Base-by-base conservation (phyloP, 2,113 vertebrate species). In the Petrocephalus zakoni region DNA sequence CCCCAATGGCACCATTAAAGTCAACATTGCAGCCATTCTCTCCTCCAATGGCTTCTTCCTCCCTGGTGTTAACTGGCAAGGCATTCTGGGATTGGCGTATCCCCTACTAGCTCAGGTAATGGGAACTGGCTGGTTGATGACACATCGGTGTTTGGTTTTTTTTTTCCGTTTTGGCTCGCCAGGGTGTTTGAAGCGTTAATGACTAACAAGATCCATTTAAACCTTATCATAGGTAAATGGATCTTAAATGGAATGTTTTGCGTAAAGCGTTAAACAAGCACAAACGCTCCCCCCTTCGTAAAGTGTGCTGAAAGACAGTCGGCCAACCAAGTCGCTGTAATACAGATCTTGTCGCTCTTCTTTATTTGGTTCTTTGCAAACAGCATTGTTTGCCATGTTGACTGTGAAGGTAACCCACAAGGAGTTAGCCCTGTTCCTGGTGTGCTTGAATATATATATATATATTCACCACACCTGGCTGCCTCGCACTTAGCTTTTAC, bases 41-140 rank as follows among this genome's bases (percentile, higher is more conserved):
- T 93, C 95, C 47, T 99, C 98, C 0, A 97, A 99, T 0, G 96
- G 96, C 89, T 99, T 99, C 94, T 99, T 99, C 91, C 93, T 99
- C 85, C 96, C 97, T 2, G 96, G 96, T 0, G 93, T 98, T 87
- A 96, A 97, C 47, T 99, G 98, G 98, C 97, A 99, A 0, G 98
- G 98, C 82, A 99, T 99, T 83, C 95, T 99, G 37, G 98, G 98
- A 19, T 94, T 99, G 75, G 98, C 98, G 4, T 99, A 99, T 0
- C 94, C 95, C 46, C 75, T 93, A 22, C 93, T 99, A 93, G 96
- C 98, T 91, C 97, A 97, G 96, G 98, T 99, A 94, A 96, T 94
- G 89, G 13, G 46, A 9, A 21, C 29, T 22, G 25, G 64, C 51
- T 11, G 6, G 0, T 15, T 11, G 6, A 0, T 15, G 42, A 72